Conservation (phyloP, 2,888 invertebrate species). For the Adineta ricciae region DNA sequence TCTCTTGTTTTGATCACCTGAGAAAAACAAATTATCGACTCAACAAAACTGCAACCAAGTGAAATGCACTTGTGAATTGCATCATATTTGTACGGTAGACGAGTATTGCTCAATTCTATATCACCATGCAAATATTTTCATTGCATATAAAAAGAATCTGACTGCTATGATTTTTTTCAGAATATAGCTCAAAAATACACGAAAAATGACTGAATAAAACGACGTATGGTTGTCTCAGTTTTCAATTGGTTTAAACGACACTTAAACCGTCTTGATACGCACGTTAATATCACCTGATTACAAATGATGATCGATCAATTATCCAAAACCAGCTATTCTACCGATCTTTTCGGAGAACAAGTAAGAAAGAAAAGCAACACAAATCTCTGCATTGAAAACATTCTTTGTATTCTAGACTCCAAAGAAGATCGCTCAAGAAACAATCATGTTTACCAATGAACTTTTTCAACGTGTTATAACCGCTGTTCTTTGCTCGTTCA, state of each 20-base stretch:
- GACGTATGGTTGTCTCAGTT: neutral
- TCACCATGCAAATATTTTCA: neutral
- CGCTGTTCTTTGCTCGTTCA: constrained; percentile 6
- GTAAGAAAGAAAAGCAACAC: neutral
- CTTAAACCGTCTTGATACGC: neutral
- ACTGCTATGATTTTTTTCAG: neutral
- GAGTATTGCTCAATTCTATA: neutral
- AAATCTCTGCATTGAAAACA: too few relatives aligned
- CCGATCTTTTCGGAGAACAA: neutral
- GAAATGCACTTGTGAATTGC: neutral
- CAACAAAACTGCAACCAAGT: neutral
- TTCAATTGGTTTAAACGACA: neutral
- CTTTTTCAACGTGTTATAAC: constrained; percentile 15
- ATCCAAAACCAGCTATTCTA: neutral
- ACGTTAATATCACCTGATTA: neutral
- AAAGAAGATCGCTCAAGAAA: constrained; percentile 2
- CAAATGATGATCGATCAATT: neutral
- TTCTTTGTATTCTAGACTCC: neutral
- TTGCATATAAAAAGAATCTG: neutral
- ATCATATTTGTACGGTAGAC: neutral
- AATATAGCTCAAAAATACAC: neutral
- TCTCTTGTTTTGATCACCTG: neutral
- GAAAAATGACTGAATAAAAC: neutral
- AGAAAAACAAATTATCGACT: neutral
- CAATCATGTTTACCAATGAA: neutral